Evolutionary conservation across 2,113 vertebrate genomes (phyloP), one percentile per base, ranked within the genome.

Genomic region (Tachuris rubrigastra): DNA sequence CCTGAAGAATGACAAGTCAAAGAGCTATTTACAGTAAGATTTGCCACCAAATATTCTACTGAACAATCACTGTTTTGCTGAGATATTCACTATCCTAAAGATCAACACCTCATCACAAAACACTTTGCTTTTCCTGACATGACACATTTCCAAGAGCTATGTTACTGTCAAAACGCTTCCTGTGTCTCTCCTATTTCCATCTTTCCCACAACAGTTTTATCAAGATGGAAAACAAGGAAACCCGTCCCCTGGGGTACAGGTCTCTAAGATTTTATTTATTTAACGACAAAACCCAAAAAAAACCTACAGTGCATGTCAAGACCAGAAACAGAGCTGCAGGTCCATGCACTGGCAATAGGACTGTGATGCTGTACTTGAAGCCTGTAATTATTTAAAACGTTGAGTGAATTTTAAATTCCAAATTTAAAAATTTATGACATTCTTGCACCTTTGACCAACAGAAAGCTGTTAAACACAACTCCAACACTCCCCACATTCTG

Each of bases 281-380:
- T n/a, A 93, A 71, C 11, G 59, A 23, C 9, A 10, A 66, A 47
- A 50, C 7, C 5, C 47, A 18, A 72, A 33, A 79, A 58, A 30
- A 14, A 14, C 14, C 24, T 35, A 39, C 13, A 55, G 59, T 0
- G 2, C 56, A 35, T 0, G 0, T 21, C 12, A 65, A 46, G 35
- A 75, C 75, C 20, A 93, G n/a, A 79, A 85, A 53, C 1, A 1
- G 74, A 93, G 12, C 27, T 67, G 33, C 28, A 85, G 74, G 72
- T 33, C 41, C n/a, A 46, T 4, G 17, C 69, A 30, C 0, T 31
- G n/a, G 22, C 21, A 74, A 74, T 2, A 44, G 80, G 13, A 59
- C 0, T 42, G 20, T 3, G n/a, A 82, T 63, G 39, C 31, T 50
- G 28, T 24, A 69, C 19, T 44, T 62, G n/a, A 81, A 66, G n/a